These are phyloP conservation scores for Pontoporia blainvillei DNA, from an alignment of 2,113 vertebrate species.

Conservation along the genomic window DNA sequence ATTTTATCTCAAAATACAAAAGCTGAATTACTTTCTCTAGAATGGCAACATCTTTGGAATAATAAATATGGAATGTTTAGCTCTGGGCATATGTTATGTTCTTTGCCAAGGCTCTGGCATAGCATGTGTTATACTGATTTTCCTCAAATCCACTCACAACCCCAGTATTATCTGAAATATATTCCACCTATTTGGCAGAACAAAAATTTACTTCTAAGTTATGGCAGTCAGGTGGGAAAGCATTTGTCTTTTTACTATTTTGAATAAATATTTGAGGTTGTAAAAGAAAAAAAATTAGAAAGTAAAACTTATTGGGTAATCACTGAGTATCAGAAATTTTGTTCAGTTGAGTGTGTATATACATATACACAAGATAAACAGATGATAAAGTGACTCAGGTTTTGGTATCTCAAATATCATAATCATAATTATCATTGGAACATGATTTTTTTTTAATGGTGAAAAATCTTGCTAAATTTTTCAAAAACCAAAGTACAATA, in stretches of 20 bases:
- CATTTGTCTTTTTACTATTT: not conserved
- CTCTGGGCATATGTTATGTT: not conserved
- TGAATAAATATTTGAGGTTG: not conserved
- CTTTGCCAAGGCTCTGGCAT: not conserved
- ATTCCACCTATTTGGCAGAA: not conserved
- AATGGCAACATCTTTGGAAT: not conserved
- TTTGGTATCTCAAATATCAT: not conserved
- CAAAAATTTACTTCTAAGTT: constrained; percentile 32
- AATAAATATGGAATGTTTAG: constrained; percentile 20
- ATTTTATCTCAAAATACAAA: not conserved
- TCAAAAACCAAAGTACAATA: not conserved
- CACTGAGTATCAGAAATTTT: not conserved
- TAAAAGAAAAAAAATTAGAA: not conserved
- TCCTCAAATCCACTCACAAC: not conserved
- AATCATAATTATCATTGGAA: not conserved
- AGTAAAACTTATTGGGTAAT: not conserved
- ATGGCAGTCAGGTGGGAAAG: not conserved
- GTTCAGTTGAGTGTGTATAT: not conserved
- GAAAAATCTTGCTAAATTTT: not conserved
- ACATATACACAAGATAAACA: not conserved
- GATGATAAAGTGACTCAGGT: not conserved
- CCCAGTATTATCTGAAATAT: not conserved
- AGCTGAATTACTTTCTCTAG: not conserved
- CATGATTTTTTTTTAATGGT: not conserved
- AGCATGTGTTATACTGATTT: constrained; percentile 35